Evolutionary conservation across 2,888 invertebrate species (phyloP).

Genomic region (Tenthredo livida): DNA sequence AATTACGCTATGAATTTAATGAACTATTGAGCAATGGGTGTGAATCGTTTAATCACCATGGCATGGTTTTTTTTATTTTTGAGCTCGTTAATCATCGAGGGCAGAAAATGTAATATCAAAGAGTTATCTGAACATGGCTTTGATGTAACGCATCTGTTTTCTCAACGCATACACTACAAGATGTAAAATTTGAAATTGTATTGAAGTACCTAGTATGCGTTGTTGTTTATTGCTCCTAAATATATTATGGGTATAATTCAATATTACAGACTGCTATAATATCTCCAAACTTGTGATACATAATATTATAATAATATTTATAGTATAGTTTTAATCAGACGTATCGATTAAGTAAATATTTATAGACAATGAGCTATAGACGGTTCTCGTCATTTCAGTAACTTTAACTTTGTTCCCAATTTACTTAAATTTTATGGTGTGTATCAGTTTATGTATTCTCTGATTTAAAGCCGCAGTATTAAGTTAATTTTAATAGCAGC

Average conservation of each 20-base stretch:
- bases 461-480: neutral
- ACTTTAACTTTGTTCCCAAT: neutral
- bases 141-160: neutral
- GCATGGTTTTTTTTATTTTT: neutral
- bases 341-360: neutral
- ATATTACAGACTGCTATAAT: neutral
- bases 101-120: neutral
- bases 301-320: neutral
- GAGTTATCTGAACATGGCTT: neutral
- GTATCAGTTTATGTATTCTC: neutral
- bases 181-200: no score
- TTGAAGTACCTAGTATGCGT: neutral
- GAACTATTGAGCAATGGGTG: neutral
- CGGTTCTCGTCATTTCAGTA: neutral
- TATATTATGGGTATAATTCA: slow-evolving; percentile 2
- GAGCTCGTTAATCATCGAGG: neutral
- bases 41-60: neutral
- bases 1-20: neutral
- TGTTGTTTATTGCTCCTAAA: slow-evolving; percentile 33
- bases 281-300: neutral
- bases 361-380: neutral
- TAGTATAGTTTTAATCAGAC: neutral
- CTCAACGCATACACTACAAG: no score
- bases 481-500: no score
- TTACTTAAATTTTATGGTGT: neutral